Evolutionary conservation across 2,888 invertebrate species (phyloP).

Genomic region (Baronia brevicornis): DNA sequence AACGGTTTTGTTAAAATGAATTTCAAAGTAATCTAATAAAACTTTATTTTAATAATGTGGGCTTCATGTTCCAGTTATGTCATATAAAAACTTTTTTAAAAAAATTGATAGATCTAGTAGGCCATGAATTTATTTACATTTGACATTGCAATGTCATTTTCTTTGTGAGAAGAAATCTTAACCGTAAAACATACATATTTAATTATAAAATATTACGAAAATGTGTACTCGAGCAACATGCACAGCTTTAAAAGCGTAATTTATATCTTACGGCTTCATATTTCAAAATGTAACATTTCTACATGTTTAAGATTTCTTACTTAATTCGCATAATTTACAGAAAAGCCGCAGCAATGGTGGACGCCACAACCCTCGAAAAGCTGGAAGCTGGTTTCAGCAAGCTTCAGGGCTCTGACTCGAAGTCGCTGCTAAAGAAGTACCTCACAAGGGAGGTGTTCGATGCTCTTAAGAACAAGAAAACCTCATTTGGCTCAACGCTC

Average conservation of each 20-base stretch:
- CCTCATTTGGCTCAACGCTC: conserved; percentile 93
- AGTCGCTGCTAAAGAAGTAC: conserved; percentile 97
- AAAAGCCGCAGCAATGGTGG: conserved; percentile 89
- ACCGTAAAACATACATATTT: not conserved
- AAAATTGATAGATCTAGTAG: no score
- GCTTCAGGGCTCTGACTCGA: conserved; percentile 91
- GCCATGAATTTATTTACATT: no score
- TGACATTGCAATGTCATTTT: conserved; percentile 37
- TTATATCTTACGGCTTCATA: conserved; percentile 25
- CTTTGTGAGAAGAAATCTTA: no score
- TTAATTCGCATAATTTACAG: conserved; percentile 61
- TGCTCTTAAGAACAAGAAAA: conserved; percentile 93
- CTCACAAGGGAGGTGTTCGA: conserved; percentile 94
- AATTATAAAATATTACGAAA: conserved; percentile 23
- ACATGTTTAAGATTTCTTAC: conserved; percentile 4
- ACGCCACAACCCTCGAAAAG: conserved; percentile 92
- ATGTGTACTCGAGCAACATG: conserved; percentile 71
- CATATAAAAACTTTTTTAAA: no score
- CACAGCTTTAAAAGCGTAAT: conserved; percentile 69
- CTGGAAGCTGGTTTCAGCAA: conserved; percentile 93
- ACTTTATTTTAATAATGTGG: no score
- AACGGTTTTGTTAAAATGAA: no score
- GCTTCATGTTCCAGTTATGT: no score
- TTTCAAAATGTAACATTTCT: conserved; percentile 4
- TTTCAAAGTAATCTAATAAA: no score